Evolutionary conservation across 1,140 invertebrate genomes (phyloP).

Genomic region (Lucilia sericata): DNA sequence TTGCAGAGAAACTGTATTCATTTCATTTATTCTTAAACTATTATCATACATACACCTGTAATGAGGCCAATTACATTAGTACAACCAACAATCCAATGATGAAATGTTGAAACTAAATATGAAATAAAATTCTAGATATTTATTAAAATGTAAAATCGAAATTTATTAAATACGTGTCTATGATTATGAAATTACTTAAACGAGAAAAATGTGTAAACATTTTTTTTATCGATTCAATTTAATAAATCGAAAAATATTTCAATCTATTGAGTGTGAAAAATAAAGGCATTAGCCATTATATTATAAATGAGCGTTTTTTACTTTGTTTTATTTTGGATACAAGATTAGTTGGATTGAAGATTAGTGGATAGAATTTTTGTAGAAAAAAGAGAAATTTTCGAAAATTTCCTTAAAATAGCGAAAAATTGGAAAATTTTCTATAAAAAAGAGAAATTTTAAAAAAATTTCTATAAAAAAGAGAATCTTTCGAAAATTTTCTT

Average conservation of each 20-base stretch:
- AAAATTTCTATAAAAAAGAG: too few species aligned
- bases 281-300: constrained; percentile 48
- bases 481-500: too few species aligned
- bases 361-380: too few species aligned
- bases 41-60: too few species aligned
- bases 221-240: constrained; percentile 39
- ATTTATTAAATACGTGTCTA: constrained; percentile 39
- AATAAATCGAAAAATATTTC: constrained; percentile 45
- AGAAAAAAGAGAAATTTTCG: too few species aligned
- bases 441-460: too few species aligned
- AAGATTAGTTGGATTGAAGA: too few species aligned
- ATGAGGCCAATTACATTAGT: neutral
- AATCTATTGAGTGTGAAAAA: constrained; percentile 49
- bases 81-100: neutral
- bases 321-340: too few species aligned
- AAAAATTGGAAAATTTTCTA: too few species aligned
- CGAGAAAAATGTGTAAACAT: constrained; percentile 43
- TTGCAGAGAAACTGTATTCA: neutral
- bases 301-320: too few species aligned
- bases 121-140: constrained; percentile 18
- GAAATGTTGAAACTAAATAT: neutral
- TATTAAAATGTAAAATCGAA: constrained; percentile 34
- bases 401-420: too few species aligned
- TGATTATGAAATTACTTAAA: constrained; percentile 38
- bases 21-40: neutral